Conservation (phyloP, 2,797 vertebrate species). For the Lycodopsis pacificus region DNA sequence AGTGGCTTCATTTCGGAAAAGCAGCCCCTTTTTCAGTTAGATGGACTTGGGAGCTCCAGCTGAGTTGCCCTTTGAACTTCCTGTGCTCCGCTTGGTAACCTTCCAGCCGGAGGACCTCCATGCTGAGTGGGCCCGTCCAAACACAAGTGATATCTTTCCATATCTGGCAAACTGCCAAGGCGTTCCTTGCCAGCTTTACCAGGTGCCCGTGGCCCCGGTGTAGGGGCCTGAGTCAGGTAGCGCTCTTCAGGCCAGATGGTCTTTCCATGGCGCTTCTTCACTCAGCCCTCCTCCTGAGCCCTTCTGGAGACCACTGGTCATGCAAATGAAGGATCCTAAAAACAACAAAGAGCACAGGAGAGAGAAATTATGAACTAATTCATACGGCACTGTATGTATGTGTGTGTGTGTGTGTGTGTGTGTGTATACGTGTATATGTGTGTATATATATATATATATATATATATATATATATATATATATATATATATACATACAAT, state of each 20-base stretch:
- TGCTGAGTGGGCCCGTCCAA: conserved; percentile 67
- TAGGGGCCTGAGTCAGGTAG: conserved; percentile 72
- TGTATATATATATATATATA: too few species aligned
- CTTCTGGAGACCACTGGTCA: conserved; percentile 55
- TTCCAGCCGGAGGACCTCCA: conserved; percentile 68
- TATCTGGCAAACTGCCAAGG: conserved; percentile 66
- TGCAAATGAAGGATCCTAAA: conserved; percentile 30
- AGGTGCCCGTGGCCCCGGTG: conserved; percentile 65
- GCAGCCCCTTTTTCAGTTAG: background rate
- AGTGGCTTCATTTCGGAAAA: conserved; percentile 13
- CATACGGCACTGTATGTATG: background rate
- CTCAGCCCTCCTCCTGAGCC: conserved; percentile 51
- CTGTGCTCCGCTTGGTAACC: conserved; percentile 68
- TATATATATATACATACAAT: too few species aligned
- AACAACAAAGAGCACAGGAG: conserved; percentile 13
- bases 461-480: too few species aligned
- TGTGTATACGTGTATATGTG: background rate
- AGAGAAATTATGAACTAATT: background rate
- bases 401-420: background rate
- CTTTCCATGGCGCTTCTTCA: conserved; percentile 63
- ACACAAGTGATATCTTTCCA: conserved; percentile 70
- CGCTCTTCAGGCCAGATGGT: conserved; percentile 80
- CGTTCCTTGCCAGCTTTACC: conserved; percentile 70
- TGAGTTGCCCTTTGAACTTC: conserved; percentile 70
- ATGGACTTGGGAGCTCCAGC: conserved; percentile 26